These are phyloP conservation scores for Chelidonichthys spinosus DNA, from an alignment of 2,797 vertebrate species.

Conservation along the genomic window DNA sequence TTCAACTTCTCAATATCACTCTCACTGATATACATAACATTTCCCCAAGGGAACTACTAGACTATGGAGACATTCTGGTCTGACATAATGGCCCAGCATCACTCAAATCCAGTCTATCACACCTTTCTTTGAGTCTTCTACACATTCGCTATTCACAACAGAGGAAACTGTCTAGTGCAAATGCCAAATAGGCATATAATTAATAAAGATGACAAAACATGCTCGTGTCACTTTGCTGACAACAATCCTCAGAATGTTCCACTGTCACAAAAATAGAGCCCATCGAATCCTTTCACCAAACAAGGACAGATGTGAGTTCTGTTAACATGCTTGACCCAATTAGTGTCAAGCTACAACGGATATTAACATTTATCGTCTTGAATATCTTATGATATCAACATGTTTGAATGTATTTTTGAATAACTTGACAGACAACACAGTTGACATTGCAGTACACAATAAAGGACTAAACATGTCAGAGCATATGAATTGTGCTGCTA, in stretches of 20 bases:
- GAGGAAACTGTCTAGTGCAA: not conserved
- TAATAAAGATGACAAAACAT: not conserved
- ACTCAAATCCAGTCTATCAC: not conserved
- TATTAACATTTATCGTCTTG: slow-evolving; percentile 12
- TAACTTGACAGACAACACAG: slow-evolving; percentile 4
- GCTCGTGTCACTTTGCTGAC: not conserved
- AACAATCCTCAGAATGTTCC: not conserved
- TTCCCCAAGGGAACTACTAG: not conserved
- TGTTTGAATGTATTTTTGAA: not conserved
- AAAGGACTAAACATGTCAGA: slow-evolving; percentile 11
- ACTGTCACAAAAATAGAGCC: slow-evolving; percentile 8
- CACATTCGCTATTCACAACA: not conserved
- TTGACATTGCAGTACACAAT: not conserved
- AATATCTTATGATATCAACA: slow-evolving; percentile 29
- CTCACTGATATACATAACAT: too few relatives aligned
- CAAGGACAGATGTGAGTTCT: slow-evolving; percentile 1
- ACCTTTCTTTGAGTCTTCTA: not conserved
- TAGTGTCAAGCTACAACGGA: slow-evolving; percentile 1
- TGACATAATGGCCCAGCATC: not conserved
- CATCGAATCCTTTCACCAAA: not conserved
- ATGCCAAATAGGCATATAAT: not conserved
- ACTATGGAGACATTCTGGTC: not conserved
- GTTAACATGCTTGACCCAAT: not conserved
- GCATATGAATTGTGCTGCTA: too few relatives aligned
- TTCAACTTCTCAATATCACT: too few relatives aligned